Conservation (phyloP, 2,888 invertebrate species). For the Blastobasis adustella region DNA sequence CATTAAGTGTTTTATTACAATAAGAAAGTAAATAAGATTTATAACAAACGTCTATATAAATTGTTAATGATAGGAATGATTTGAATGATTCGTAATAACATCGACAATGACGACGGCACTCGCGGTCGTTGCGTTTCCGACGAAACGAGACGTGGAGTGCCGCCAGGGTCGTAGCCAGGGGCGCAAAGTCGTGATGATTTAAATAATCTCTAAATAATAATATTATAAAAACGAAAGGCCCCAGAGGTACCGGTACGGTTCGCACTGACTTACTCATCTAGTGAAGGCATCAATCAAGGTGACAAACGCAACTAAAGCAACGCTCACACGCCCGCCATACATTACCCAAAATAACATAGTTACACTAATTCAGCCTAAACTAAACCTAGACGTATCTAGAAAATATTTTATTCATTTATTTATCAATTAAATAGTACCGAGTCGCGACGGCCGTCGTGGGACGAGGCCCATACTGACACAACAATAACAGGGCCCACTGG, state of each 20-base stretch:
- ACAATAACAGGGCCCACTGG: not conserved
- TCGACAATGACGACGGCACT: no score
- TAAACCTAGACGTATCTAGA: slow-evolving; percentile 56
- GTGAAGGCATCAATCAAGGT: slow-evolving; percentile 61
- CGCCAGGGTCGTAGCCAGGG: slow-evolving; percentile 5
- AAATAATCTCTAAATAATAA: slow-evolving; percentile 25
- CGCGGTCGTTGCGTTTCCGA: not conserved
- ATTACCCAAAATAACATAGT: slow-evolving; percentile 51
- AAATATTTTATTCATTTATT: slow-evolving; percentile 28
- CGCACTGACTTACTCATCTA: slow-evolving; percentile 38
- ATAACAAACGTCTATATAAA: slow-evolving; percentile 41
- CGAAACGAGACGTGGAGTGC: slow-evolving; percentile 33
- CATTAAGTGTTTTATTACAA: slow-evolving; percentile 45
- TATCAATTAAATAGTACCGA: slow-evolving; percentile 8
- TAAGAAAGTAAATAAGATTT: slow-evolving; percentile 40
- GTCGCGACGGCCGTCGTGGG: not conserved
- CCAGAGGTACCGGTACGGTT: slow-evolving; percentile 22
- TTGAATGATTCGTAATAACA: slow-evolving; percentile 40
- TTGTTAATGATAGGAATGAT: slow-evolving; percentile 62
- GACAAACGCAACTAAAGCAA: slow-evolving; percentile 47
- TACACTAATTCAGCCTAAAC: slow-evolving; percentile 58
- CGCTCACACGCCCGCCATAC: slow-evolving; percentile 50
- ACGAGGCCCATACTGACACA: not conserved
- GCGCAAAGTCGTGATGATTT: slow-evolving; percentile 3
- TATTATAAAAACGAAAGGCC: slow-evolving; percentile 19